Evolutionary conservation across 2,888 invertebrate species (phyloP).

Genomic region (Drosophila austrosaltans): DNA sequence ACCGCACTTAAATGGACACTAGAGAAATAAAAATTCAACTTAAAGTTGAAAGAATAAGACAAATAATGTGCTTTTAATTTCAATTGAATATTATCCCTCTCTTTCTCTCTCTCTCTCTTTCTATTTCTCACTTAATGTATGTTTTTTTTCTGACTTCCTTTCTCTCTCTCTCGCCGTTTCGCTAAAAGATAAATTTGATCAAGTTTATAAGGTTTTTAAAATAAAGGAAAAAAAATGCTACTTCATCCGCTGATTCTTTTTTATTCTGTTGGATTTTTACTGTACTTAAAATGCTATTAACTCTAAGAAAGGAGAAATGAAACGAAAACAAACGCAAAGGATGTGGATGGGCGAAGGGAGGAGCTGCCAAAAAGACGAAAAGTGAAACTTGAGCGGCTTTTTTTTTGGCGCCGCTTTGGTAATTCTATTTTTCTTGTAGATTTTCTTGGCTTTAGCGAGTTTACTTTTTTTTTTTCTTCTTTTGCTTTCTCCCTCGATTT

Average conservation of each 20-base stretch:
- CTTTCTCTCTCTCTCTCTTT: not conserved
- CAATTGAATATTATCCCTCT: slow-evolving; percentile 33
- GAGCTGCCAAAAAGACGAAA: slow-evolving; percentile 30
- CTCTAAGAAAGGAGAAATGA: slow-evolving; percentile 39
- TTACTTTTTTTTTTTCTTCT: slow-evolving; percentile 7
- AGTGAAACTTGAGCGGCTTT: slow-evolving; percentile 75
- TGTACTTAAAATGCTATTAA: slow-evolving; percentile 79
- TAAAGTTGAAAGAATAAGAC: not conserved
- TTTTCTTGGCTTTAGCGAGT: slow-evolving; percentile 23
- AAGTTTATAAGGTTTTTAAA: slow-evolving; percentile 35
- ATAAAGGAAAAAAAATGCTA: no score
- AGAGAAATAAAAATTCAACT: no score
- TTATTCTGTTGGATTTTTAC: slow-evolving; percentile 1
- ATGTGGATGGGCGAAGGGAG: not conserved
- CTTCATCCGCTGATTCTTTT: not conserved
- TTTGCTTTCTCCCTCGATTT: slow-evolving; percentile 20
- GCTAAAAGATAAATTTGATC: slow-evolving; percentile 30
- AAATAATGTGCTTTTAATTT: slow-evolving; percentile 45
- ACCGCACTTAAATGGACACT: no score
- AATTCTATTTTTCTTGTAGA: slow-evolving; percentile 62
- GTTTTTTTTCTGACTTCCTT: not conserved
- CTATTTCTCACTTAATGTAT: not conserved
- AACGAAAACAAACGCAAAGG: slow-evolving; percentile 5
- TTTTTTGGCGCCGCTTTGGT: slow-evolving; percentile 40
- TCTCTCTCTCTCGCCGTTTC: slow-evolving; percentile 17